phyloP scores from a whole-genome alignment of 2,113 vertebrate genomes.

The Misgurnus mizolepis region DNA sequence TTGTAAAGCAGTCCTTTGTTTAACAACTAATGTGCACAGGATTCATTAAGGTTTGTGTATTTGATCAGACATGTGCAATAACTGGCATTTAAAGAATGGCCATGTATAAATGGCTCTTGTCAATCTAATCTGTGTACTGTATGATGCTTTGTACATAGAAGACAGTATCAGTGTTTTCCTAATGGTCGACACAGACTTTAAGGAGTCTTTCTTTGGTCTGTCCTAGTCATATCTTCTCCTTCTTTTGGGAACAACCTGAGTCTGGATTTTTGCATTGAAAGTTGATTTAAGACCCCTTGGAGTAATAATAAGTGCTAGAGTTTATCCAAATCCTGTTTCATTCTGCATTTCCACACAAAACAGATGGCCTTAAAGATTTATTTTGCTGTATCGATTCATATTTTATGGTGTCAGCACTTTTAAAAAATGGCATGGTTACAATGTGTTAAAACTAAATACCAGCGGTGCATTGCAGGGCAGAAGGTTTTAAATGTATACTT shows the following conservation, averaged over 20 bases:
- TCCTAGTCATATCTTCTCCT: constrained; percentile 10
- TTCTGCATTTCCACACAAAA: constrained; percentile 28
- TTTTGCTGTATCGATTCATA: constrained; percentile 16
- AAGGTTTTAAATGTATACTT: constrained; percentile 3
- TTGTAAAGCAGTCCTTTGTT: constrained; percentile 43
- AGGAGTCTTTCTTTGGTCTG: constrained; percentile 24
- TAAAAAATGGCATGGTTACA: background rate
- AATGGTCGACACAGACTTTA: constrained; percentile 49
- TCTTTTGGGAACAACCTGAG: constrained; percentile 35
- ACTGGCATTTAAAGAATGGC: background rate
- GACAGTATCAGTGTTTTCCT: constrained; percentile 12
- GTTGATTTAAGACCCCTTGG: constrained; percentile 26
- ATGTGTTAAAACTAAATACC: constrained; percentile 6
- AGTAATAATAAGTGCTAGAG: constrained; percentile 30
- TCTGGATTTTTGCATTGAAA: constrained; percentile 34
- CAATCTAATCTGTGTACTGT: background rate
- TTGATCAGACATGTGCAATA: background rate
- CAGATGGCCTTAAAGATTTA: constrained; percentile 21
- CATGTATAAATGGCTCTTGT: background rate
- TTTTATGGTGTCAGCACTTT: constrained; percentile 36
- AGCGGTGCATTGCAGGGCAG: background rate
- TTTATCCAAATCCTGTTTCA: constrained; percentile 6
- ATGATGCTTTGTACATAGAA: constrained; percentile 43
- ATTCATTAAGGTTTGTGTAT: constrained; percentile 32
- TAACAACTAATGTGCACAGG: constrained; percentile 7